A percentile compares a stretch with the other conserved stretches of the same genome.
Conservation (phyloP, 2,113 vertebrate genomes). For the Plotosus lineatus region DNA sequence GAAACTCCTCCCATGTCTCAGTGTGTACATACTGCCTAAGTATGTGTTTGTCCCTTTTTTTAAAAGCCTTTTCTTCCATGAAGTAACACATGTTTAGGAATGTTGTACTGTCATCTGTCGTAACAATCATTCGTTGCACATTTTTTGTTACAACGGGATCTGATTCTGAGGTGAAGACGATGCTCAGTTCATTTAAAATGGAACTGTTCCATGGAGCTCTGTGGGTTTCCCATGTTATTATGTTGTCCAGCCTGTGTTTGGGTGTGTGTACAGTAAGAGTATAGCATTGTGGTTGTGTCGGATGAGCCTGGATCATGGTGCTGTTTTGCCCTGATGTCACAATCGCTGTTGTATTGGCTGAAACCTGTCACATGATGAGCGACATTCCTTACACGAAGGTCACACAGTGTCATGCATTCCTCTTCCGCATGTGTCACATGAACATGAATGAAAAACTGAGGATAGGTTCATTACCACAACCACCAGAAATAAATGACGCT, state of each 20-base stretch:
- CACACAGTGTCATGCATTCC: not conserved
- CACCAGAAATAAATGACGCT: not conserved
- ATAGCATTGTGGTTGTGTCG: not conserved
- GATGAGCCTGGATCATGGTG: not conserved
- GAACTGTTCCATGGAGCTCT: not conserved
- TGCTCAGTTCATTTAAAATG: not conserved
- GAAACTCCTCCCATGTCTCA: slow-evolving; percentile 49
- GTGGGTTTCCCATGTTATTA: not conserved
- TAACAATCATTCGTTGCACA: no score
- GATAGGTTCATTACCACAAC: not conserved
- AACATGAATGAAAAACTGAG: not conserved
- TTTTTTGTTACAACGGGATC: no score
- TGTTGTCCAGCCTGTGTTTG: not conserved
- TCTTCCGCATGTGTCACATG: not conserved
- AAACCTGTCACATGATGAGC: not conserved
- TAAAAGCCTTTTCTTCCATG: not conserved
- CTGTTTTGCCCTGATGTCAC: not conserved
- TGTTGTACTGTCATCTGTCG: not conserved
- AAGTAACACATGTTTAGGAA: slow-evolving; percentile 10
- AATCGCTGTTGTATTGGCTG: not conserved
- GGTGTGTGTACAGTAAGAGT: not conserved
- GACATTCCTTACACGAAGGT: slow-evolving; percentile 1
- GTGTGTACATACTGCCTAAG: slow-evolving; percentile 24
- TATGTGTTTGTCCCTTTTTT: not conserved
- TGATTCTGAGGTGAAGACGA: not conserved